phyloP scores from a whole-genome alignment of 2,888 invertebrate genomes.

The Criorhina ranunculi region DNA sequence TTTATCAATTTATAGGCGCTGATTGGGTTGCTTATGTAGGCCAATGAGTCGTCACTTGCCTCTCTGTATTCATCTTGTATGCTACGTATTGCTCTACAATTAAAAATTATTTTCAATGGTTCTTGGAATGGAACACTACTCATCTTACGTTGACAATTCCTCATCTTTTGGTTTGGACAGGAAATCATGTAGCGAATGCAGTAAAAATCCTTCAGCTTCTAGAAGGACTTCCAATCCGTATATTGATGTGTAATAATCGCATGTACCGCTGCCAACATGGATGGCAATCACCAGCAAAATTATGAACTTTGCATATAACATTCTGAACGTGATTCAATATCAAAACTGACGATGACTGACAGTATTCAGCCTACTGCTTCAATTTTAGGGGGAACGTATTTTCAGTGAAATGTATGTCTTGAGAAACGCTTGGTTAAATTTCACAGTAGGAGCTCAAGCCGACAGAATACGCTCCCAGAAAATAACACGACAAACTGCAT shows the following conservation, averaged over 20 bases:
- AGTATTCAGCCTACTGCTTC: no score
- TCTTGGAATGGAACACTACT: background rate
- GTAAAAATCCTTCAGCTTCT: conserved; percentile 42
- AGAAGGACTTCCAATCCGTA: conserved; percentile 64
- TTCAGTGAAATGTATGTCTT: no score
- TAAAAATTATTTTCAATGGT: no score
- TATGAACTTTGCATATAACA: background rate
- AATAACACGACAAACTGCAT: no score
- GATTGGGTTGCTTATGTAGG: conserved; percentile 94
- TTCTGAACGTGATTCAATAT: background rate
- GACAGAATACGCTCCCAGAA: no score
- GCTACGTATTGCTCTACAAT: background rate
- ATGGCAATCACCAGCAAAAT: background rate
- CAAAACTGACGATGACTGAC: no score
- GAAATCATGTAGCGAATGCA: conserved; percentile 14
- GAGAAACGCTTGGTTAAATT: no score
- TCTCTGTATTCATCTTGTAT: background rate
- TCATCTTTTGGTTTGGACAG: background rate
- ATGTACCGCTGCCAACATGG: background rate
- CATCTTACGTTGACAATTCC: background rate
- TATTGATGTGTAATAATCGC: conserved; percentile 75
- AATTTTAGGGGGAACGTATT: no score
- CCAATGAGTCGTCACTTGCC: conserved; percentile 77
- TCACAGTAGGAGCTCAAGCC: no score
- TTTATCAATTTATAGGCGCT: conserved; percentile 96